A percentile compares a stretch with the other conserved stretches of the same genome.
Conservation (phyloP, 2,113 vertebrate species). For the Chionomys nivalis region DNA sequence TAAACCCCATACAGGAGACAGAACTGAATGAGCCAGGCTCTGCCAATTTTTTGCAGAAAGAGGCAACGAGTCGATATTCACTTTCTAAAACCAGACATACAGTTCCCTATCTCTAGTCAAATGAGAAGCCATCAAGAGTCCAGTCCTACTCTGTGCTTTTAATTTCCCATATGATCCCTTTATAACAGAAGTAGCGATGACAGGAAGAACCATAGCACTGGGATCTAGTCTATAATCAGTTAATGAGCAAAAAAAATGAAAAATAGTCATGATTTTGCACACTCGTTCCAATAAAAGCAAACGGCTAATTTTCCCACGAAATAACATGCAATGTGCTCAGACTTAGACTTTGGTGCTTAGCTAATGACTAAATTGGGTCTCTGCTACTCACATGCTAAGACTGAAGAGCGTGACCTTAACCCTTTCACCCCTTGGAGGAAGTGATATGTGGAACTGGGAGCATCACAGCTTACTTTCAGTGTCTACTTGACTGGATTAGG, state of each 20-base stretch:
- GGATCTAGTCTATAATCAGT: background rate
- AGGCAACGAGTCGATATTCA: background rate
- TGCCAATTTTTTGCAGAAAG: background rate
- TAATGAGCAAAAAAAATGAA: slow-evolving; percentile 30
- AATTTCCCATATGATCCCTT: background rate
- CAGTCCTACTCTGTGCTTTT: background rate
- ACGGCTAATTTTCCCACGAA: background rate
- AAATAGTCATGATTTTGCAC: background rate
- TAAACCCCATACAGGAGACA: background rate
- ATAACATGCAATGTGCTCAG: background rate
- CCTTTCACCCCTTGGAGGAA: slow-evolving; percentile 11
- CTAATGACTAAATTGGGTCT: background rate
- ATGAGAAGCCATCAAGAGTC: background rate
- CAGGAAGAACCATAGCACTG: background rate
- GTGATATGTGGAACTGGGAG: background rate
- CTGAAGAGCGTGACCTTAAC: background rate
- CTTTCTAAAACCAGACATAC: background rate
- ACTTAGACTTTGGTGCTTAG: background rate
- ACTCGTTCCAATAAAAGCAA: slow-evolving; percentile 22
- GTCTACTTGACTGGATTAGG: background rate
- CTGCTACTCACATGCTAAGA: background rate
- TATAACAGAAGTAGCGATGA: background rate
- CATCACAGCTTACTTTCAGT: background rate
- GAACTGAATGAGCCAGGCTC: background rate
- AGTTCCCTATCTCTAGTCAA: background rate